Percentiles rank a stretch among this genome's conserved stretches.
phyloP scores from a whole-genome alignment of 2,888 invertebrate genomes.

The Hyles lineata region DNA sequence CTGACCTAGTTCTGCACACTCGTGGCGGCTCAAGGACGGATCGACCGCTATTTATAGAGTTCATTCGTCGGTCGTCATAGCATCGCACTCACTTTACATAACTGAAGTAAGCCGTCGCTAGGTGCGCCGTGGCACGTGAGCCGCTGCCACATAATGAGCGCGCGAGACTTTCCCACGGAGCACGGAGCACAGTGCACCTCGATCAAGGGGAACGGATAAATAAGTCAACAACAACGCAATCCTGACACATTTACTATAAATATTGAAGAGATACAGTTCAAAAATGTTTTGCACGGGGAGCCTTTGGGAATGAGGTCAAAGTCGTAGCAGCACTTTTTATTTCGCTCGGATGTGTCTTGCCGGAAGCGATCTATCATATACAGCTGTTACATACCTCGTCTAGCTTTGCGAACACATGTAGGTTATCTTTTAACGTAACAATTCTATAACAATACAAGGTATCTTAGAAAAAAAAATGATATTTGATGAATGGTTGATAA shows the following conservation, averaged over 20 bases:
- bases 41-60: slow-evolving; percentile 82
- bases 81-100: slow-evolving; percentile 77
- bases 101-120: slow-evolving; percentile 69
- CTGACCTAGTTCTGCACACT: slow-evolving; percentile 80
- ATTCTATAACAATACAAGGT: background rate
- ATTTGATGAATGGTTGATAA: background rate
- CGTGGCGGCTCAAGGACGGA: slow-evolving; percentile 81
- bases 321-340: slow-evolving; percentile 42
- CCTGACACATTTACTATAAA: slow-evolving; percentile 65
- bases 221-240: slow-evolving; percentile 46
- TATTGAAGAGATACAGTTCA: slow-evolving; percentile 46
- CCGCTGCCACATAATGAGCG: slow-evolving; percentile 47
- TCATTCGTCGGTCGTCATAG: slow-evolving; percentile 77
- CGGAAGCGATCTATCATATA: slow-evolving; percentile 26
- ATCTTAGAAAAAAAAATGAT: background rate
- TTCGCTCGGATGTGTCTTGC: slow-evolving; percentile 32
- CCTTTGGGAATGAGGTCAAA: slow-evolving; percentile 51
- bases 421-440: background rate
- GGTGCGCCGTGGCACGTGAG: slow-evolving; percentile 68
- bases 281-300: slow-evolving; percentile 38
- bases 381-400: slow-evolving; percentile 24
- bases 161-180: slow-evolving; percentile 69
- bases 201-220: slow-evolving; percentile 55
- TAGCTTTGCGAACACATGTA: background rate
- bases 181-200: slow-evolving; percentile 59